These are phyloP conservation scores for Carlito syrichta DNA, from an alignment of 2,113 vertebrate genomes.

Conservation along the genomic window DNA sequence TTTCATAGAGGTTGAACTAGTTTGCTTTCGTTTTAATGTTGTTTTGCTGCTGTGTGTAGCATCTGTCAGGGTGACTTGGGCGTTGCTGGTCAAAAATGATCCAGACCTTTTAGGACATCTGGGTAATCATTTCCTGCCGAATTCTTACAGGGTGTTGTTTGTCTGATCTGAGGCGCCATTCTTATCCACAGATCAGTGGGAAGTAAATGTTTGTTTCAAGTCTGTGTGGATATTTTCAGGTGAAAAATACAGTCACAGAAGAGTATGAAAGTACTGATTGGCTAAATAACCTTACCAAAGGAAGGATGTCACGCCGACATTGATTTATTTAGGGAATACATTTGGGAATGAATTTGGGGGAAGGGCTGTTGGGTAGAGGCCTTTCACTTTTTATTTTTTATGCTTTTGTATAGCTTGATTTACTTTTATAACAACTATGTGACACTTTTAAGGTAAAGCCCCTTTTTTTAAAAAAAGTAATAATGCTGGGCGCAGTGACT, in stretches of 20 bases:
- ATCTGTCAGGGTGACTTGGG: background rate
- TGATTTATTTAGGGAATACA: background rate
- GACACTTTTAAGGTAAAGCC: background rate
- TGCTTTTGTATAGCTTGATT: background rate
- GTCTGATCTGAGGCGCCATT: background rate
- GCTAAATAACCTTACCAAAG: background rate
- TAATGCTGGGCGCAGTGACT: too few species aligned
- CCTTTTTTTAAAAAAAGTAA: too few species aligned
- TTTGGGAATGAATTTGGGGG: background rate
- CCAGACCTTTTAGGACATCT: background rate
- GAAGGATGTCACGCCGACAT: too few species aligned
- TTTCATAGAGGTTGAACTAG: too few species aligned
- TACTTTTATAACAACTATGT: background rate
- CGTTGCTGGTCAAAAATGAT: background rate
- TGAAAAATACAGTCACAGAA: background rate
- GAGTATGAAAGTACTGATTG: too few species aligned
- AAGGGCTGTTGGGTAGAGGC: background rate
- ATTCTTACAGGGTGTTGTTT: background rate
- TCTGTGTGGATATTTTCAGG: background rate
- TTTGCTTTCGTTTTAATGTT: too few species aligned
- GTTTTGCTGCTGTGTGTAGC: background rate
- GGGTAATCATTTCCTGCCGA: background rate
- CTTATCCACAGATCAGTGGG: background rate
- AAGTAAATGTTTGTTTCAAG: background rate
- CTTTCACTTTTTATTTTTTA: constrained; percentile 13